phyloP scores from a whole-genome alignment of 2,113 vertebrate species.

The Speoplatyrhinus poulsoni region DNA sequence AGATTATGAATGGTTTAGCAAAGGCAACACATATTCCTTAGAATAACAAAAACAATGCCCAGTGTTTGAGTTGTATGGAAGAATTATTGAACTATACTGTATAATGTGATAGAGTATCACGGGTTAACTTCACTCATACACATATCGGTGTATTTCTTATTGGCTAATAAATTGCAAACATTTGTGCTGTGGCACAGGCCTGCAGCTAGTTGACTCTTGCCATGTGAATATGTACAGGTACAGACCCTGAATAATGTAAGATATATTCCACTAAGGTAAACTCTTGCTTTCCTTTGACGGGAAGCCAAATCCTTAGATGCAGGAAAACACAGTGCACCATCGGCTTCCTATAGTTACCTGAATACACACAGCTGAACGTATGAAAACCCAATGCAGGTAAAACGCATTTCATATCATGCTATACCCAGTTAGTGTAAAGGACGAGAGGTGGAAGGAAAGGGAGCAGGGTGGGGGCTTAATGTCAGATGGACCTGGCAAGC shows the following conservation, averaged over 20 bases:
- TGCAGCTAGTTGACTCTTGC: constrained; percentile 50
- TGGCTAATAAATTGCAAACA: constrained; percentile 39
- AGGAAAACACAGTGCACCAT: constrained; percentile 39
- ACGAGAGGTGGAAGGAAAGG: not conserved
- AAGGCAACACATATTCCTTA: constrained; percentile 18
- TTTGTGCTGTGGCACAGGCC: constrained; percentile 33
- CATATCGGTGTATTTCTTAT: constrained; percentile 15
- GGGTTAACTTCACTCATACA: constrained; percentile 21
- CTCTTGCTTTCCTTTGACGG: constrained; percentile 62
- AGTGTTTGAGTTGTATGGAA: too few relatives aligned
- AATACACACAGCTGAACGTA: constrained; percentile 53
- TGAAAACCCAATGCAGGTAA: constrained; percentile 9
- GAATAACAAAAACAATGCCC: too few relatives aligned
- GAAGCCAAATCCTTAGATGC: constrained; percentile 45
- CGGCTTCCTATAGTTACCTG: constrained; percentile 44
- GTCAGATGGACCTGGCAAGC: not conserved
- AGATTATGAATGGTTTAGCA: not conserved
- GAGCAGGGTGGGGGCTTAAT: not conserved
- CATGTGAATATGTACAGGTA: constrained; percentile 58
- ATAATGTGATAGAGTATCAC: not conserved
- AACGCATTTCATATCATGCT: constrained; percentile 30
- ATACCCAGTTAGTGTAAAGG: constrained; percentile 16
- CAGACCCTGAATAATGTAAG: constrained; percentile 63
- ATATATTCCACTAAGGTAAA: constrained; percentile 31
- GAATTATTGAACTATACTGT: too few relatives aligned